Percentiles rank a stretch among this genome's conserved stretches.
These are phyloP conservation scores for Drosophila prosaltans DNA, from an alignment of 1,140 invertebrate species.

Conservation along the genomic window DNA sequence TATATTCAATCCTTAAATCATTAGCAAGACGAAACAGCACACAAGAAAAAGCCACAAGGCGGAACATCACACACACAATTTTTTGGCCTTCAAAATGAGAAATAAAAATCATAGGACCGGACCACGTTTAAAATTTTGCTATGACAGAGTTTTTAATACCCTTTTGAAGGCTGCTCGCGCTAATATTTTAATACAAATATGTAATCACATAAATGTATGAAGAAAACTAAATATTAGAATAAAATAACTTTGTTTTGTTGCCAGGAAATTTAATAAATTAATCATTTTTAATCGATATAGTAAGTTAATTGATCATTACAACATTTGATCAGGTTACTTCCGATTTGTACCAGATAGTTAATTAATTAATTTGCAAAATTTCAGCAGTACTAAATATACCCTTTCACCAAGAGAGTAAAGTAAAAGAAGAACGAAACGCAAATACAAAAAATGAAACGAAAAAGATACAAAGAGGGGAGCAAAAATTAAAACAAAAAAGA, in stretches of 20 bases:
- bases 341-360: too few species aligned
- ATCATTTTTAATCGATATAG: too few species aligned
- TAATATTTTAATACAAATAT: not conserved
- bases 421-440: not conserved
- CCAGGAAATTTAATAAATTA: too few species aligned
- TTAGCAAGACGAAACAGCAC: not conserved
- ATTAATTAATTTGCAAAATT: slow-evolving; percentile 35
- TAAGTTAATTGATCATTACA: too few species aligned
- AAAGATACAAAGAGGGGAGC: slow-evolving; percentile 29
- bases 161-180: not conserved
- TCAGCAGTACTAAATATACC: slow-evolving; percentile 38
- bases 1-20: slow-evolving; percentile 3
- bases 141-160: not conserved
- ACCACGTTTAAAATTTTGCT: not conserved
- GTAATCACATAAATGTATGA: too few species aligned
- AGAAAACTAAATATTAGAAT: too few species aligned
- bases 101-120: slow-evolving; percentile 26
- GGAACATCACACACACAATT: slow-evolving; percentile 24
- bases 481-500: slow-evolving; percentile 16
- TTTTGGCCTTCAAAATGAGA: slow-evolving; percentile 72
- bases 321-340: too few species aligned
- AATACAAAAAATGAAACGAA: not conserved
- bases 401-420: not conserved
- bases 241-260: too few species aligned
- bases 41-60: slow-evolving; percentile 48